Evolutionary conservation across 2,113 vertebrate species (phyloP), one percentile per base, ranked within the genome.

Genomic region (Rhagologus leucostigma): DNA sequence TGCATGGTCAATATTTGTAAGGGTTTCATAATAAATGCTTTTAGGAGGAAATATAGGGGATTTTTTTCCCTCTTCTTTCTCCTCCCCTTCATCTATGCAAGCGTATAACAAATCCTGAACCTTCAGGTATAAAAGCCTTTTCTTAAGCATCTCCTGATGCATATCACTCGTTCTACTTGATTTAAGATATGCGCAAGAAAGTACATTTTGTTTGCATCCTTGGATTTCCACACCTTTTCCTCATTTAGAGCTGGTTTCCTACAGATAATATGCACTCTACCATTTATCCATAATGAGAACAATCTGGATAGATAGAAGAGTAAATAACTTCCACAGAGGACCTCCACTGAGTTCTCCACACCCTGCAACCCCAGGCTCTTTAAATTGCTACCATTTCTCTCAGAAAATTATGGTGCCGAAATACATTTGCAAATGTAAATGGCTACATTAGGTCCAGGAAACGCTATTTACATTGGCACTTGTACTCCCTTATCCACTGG

Each of bases 331-430:
- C 65, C 39, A 74, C 74, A 92, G 92, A 95, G 87, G 69, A 89
- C 55, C 84, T 92, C 60, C 41, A 73, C 84, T 63, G 94, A 95
- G 91, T 55, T 92, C 17, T 87, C 69, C 10, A 35, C 23, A 35
- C 71, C 86, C 77, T 42, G 37, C 11, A n/a, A 23, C 32, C 13
- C 15, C 9, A 67, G 37, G 89, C 81, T 94, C n/a, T 93, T 94
- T 87, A 94, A 96, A 98, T 96, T 96, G 84, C 50, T 94, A 55
- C 89, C 50, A 78, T 91, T 96, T 97, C 65, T 82, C 78, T 94
- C 65, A 52, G 80, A 69, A 97, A 98, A 97, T 96, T 96, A 96
- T 56, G 67, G 82, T 93, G 77, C 87, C 93, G 93, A 87, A 89
- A 96, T 57, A 84, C 70, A 91, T 94, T 96, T 81, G 75, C 92